These are phyloP conservation scores for Pseudococcus jackbeardsleyi DNA, from an alignment of 2,888 invertebrate species.

Conservation along the genomic window DNA sequence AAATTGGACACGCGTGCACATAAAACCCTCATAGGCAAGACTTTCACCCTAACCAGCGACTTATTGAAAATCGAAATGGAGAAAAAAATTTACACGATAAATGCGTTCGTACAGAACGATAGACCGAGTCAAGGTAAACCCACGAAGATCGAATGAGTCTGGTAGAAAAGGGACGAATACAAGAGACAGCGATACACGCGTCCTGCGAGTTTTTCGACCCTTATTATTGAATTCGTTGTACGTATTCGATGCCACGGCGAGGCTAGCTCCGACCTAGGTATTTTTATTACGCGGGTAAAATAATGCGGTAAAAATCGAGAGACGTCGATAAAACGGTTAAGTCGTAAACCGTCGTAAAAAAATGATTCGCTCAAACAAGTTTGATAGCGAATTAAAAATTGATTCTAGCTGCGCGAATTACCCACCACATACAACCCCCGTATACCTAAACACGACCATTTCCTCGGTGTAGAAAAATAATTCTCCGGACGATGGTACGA, in stretches of 20 bases:
- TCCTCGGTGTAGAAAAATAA: background rate
- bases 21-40: no score
- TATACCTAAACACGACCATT: background rate
- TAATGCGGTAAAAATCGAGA: slow-evolving; percentile 28
- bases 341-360: slow-evolving; percentile 48
- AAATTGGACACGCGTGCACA: no score
- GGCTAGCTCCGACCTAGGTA: background rate
- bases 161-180: no score
- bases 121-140: no score
- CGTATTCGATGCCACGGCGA: background rate
- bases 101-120: no score
- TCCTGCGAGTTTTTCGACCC: background rate
- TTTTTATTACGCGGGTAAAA: slow-evolving; percentile 12
- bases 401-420: slow-evolving; percentile 26
- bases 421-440: background rate
- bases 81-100: no score
- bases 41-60: no score
- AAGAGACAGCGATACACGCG: no score
- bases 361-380: slow-evolving; percentile 39
- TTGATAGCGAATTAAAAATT: slow-evolving; percentile 52
- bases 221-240: background rate
- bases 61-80: no score
- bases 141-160: no score
- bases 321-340: slow-evolving; percentile 10
- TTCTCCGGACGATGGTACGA: background rate